These are phyloP conservation scores for Trachymyrmex cornetzi DNA, from an alignment of 1,140 invertebrate species.

Conservation along the genomic window DNA sequence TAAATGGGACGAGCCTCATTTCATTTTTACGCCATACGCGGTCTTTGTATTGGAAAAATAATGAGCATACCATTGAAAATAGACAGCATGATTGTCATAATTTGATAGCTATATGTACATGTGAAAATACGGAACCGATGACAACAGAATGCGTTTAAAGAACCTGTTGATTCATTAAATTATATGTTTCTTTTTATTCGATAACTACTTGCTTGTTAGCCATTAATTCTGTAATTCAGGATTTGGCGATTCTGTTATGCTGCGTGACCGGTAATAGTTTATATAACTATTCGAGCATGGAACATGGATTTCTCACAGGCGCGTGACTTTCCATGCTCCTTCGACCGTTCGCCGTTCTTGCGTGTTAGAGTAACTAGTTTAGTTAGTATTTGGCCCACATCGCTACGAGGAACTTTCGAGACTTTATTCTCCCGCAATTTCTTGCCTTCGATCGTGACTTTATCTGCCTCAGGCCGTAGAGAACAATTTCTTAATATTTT, in stretches of 20 bases:
- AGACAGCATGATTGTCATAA: not conserved
- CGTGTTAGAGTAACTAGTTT: constrained; percentile 30
- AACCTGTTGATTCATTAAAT: not conserved
- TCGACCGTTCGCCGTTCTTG: constrained; percentile 51
- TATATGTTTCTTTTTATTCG: not conserved
- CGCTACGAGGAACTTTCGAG: constrained; percentile 33
- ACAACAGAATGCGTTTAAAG: constrained; percentile 15
- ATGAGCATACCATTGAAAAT: not conserved
- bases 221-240: constrained; percentile 20
- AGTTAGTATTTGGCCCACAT: constrained; percentile 57
- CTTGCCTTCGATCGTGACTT: constrained; percentile 42
- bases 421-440: constrained; percentile 41
- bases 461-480: not conserved
- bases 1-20: not conserved
- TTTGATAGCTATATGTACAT: not conserved
- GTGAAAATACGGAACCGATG: constrained; percentile 9
- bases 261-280: constrained; percentile 43
- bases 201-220: constrained; percentile 7
- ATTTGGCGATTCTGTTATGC: constrained; percentile 27
- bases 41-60: not conserved
- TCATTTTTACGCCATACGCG: not conserved
- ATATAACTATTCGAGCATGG: constrained; percentile 52
- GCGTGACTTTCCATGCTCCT: constrained; percentile 53
- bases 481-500: constrained; percentile 1
- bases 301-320: constrained; percentile 32